Conservation (phyloP, 2,797 vertebrate species). For the Enteromius treurensis region DNA sequence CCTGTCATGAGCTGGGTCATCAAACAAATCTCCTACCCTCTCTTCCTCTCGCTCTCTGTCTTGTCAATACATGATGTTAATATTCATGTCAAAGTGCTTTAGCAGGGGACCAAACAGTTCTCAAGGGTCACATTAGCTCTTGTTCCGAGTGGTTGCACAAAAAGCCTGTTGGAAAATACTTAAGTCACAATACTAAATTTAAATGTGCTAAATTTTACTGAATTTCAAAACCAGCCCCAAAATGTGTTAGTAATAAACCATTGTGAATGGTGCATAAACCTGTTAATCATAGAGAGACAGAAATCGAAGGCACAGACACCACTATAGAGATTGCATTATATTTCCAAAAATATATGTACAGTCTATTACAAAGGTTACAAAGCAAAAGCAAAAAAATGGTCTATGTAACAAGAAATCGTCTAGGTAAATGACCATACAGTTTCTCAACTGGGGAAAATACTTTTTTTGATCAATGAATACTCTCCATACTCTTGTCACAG, state of each 20-base stretch:
- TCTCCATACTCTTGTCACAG: constrained; percentile 86
- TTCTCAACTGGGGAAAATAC: constrained; percentile 82
- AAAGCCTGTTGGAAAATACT: neutral
- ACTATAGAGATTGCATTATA: constrained; percentile 95
- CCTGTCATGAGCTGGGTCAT: constrained; percentile 43
- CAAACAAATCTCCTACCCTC: constrained; percentile 37
- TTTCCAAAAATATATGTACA: constrained; percentile 99
- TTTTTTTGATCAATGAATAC: constrained; percentile 81
- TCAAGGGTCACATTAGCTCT: constrained; percentile 5
- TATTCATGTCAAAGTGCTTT: constrained; percentile 19
- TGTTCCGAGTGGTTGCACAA: neutral
- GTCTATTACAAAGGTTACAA: constrained; percentile 99
- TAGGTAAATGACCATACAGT: constrained; percentile 91
- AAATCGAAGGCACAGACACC: constrained; percentile 65
- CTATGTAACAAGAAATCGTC: constrained; percentile 89
- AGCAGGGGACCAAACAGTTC: neutral
- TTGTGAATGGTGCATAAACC: neutral
- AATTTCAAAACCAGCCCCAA: too few relatives aligned
- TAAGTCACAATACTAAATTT: neutral
- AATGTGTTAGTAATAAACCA: neutral
- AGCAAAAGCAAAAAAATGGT: constrained; percentile 84
- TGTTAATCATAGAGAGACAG: neutral
- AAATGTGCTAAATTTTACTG: neutral
- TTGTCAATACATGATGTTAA: constrained; percentile 37
- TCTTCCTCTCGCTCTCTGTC: constrained; percentile 3